phyloP scores from a whole-genome alignment of 2,888 invertebrate genomes.

The Chloroclystis v-ata region DNA sequence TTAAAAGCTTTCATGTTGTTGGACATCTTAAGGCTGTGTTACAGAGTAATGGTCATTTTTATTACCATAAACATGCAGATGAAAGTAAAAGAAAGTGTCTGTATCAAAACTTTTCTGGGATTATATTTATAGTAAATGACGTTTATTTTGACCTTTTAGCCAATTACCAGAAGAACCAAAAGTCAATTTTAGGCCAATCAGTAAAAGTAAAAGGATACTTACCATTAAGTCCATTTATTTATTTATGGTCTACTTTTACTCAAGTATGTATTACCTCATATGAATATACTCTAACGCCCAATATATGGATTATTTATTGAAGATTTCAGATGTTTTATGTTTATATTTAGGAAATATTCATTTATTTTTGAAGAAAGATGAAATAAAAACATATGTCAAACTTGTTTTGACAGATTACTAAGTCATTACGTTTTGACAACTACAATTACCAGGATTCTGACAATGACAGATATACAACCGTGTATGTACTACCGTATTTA shows the following conservation, averaged over 20 bases:
- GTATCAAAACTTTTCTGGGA: neutral
- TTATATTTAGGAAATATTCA: constrained; percentile 5
- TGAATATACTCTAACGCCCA: constrained; percentile 2
- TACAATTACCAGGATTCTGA: neutral
- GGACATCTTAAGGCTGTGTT: constrained; percentile 7
- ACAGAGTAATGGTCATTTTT: constrained; percentile 1
- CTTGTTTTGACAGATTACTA: constrained; percentile 13
- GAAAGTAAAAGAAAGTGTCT: constrained; percentile 21
- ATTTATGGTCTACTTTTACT: constrained; percentile 26
- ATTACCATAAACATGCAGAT: constrained; percentile 10
- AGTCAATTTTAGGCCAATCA: constrained; percentile 42
- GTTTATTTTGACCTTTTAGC: neutral
- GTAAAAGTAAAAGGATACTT: constrained; percentile 57
- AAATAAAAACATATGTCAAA: constrained; percentile 25
- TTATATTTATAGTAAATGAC: neutral
- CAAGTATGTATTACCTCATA: constrained; percentile 11
- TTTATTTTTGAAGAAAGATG: constrained; percentile 16
- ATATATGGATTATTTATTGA: neutral
- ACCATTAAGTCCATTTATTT: constrained; percentile 44
- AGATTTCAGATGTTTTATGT: constrained; percentile 9
- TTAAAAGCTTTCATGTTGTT: too few species aligned
- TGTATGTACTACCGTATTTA: too few species aligned
- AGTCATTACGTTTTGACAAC: constrained; percentile 1
- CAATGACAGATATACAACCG: too few species aligned
- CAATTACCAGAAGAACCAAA: neutral